Percentiles rank a stretch among this genome's conserved stretches.
Conservation (phyloP, 2,113 vertebrate species). For the Oenanthe oenanthe region DNA sequence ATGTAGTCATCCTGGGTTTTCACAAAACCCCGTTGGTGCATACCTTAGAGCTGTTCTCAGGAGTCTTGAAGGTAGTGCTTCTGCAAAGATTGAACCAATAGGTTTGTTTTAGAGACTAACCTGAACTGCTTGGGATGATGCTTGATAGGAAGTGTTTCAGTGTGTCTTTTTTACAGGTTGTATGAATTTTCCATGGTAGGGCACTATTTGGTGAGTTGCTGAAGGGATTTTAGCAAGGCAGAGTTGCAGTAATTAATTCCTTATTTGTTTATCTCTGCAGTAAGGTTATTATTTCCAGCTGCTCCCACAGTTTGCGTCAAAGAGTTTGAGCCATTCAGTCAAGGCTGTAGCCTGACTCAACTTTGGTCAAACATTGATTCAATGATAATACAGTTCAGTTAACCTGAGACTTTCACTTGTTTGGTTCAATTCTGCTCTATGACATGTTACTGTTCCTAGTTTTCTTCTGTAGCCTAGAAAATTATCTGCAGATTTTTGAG, state of each 20-base stretch:
- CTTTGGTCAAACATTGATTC: neutral
- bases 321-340: neutral
- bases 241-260: neutral
- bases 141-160: neutral
- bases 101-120: neutral
- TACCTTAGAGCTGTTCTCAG: neutral
- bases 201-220: neutral
- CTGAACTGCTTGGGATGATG: neutral
- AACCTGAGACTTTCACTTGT: neutral
- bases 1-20: neutral
- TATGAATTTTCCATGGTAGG: neutral
- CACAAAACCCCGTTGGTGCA: neutral
- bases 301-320: neutral
- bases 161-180: neutral
- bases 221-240: neutral
- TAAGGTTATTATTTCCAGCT: neutral
- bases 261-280: neutral
- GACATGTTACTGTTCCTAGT: neutral
- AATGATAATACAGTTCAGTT: neutral
- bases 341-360: neutral
- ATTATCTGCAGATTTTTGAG: neutral
- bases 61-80: neutral
- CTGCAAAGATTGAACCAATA: neutral
- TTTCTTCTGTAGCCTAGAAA: neutral
- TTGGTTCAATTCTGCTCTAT: neutral